These are phyloP conservation scores for Addax nasomaculatus DNA, from an alignment of 2,113 vertebrate genomes.

Conservation along the genomic window DNA sequence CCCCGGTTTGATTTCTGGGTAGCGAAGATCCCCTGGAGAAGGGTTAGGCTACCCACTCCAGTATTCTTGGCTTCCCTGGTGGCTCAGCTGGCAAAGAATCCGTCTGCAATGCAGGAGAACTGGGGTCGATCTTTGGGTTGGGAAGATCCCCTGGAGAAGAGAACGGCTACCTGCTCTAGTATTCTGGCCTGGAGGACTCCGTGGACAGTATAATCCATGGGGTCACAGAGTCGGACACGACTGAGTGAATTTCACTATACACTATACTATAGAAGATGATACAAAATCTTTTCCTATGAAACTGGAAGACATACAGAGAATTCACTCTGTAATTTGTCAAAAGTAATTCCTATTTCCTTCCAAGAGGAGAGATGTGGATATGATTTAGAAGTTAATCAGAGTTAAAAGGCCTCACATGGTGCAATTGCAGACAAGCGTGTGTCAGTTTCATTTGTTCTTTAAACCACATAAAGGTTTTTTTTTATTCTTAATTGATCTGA, in stretches of 20 bases:
- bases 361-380: not conserved
- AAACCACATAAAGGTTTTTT: not conserved
- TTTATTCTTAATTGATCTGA: not conserved
- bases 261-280: not conserved
- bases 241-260: not conserved
- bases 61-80: not conserved
- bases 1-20: not conserved
- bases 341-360: not conserved
- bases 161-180: not conserved
- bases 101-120: not conserved
- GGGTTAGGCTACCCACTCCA: not conserved
- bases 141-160: not conserved
- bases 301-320: not conserved
- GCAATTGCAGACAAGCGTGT: not conserved
- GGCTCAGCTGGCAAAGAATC: not conserved
- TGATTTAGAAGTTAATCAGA: not conserved
- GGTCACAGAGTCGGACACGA: accelerated
- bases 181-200: not conserved
- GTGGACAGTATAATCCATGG: not conserved
- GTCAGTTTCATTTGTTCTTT: not conserved
- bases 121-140: accelerated
- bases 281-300: not conserved
- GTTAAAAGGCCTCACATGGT: not conserved
- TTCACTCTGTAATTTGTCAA: not conserved
- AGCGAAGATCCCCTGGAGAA: not conserved